A percentile compares a stretch with the other conserved stretches of the same genome.
Conservation (phyloP, 2,888 invertebrate species). For the Megamerina dolium region DNA sequence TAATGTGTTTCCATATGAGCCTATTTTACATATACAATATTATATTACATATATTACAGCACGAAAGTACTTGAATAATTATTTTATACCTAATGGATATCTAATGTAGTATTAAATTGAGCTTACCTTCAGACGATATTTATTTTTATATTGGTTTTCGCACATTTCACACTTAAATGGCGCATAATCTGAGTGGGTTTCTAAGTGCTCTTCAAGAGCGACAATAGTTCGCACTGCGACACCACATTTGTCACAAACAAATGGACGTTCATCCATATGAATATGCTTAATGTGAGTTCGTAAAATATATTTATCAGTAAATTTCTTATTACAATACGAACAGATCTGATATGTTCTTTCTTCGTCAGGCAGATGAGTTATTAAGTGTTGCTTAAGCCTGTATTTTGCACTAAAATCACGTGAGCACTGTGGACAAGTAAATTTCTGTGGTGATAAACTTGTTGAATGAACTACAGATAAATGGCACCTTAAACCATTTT, state of each 20-base stretch:
- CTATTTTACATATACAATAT: constrained; percentile 19
- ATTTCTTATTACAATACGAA: constrained; percentile 36
- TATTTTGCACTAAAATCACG: constrained; percentile 6
- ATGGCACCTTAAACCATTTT: constrained; percentile 12
- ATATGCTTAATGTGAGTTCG: constrained; percentile 33
- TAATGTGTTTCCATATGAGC: constrained; percentile 43
- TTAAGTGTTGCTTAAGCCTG: constrained; percentile 5
- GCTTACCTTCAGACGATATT: constrained; percentile 25
- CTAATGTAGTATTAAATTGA: too few species aligned
- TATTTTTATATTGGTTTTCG: constrained; percentile 42
- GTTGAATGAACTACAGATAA: constrained; percentile 17
- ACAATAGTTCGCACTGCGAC: constrained; percentile 48
- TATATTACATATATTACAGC: too few species aligned
- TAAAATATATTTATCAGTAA: constrained; percentile 26
- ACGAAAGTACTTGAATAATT: too few species aligned
- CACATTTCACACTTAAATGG: too few species aligned
- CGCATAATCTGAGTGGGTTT: constrained; percentile 50
- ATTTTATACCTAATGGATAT: too few species aligned
- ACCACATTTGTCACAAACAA: too few species aligned
- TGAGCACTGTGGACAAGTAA: constrained; percentile 13
- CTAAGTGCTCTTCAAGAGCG: constrained; percentile 49
- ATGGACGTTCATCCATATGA: constrained; percentile 42
- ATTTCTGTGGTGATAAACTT: too few species aligned
- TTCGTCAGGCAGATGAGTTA: constrained; percentile 24
- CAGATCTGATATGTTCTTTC: constrained; percentile 25